Evolutionary conservation across 2,888 invertebrate genomes (phyloP).

Genomic region (Torymus texanus): DNA sequence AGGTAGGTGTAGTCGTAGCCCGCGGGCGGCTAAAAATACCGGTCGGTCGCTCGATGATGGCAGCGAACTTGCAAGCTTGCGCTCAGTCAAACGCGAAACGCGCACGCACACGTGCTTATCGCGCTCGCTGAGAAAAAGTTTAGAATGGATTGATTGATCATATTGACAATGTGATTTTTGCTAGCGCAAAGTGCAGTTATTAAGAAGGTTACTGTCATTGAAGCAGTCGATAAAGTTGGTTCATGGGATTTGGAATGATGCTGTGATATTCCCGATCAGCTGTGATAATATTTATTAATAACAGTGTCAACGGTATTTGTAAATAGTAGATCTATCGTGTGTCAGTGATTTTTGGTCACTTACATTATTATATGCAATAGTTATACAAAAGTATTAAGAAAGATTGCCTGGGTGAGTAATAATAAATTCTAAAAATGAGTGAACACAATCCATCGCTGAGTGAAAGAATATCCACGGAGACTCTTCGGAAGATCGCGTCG

Average conservation of each 20-base stretch:
- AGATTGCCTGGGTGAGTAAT: too few relatives aligned
- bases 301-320: neutral
- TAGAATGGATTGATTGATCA: too few relatives aligned
- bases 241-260: too few relatives aligned
- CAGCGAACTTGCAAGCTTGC: slow-evolving; percentile 27
- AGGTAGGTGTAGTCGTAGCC: slow-evolving; percentile 2
- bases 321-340: neutral
- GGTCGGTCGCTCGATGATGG: neutral
- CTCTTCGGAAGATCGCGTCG: slow-evolving; percentile 53
- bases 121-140: too few relatives aligned
- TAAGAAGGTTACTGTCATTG: too few relatives aligned
- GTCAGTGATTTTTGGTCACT: too few relatives aligned
- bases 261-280: slow-evolving; percentile 19
- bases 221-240: too few relatives aligned
- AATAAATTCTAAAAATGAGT: neutral
- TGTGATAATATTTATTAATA: slow-evolving; percentile 36
- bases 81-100: slow-evolving; percentile 17
- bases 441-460: slow-evolving; percentile 30
- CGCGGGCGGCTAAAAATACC: slow-evolving; percentile 50
- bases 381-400: too few relatives aligned
- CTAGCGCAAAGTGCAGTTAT: too few relatives aligned
- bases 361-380: too few relatives aligned
- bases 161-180: too few relatives aligned
- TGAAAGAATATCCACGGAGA: slow-evolving; percentile 53
- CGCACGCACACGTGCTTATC: too few relatives aligned